A percentile compares a stretch with the other conserved stretches of the same genome.
These are phyloP conservation scores for Mesoligia furuncula DNA, from an alignment of 2,888 invertebrate genomes.

Conservation along the genomic window DNA sequence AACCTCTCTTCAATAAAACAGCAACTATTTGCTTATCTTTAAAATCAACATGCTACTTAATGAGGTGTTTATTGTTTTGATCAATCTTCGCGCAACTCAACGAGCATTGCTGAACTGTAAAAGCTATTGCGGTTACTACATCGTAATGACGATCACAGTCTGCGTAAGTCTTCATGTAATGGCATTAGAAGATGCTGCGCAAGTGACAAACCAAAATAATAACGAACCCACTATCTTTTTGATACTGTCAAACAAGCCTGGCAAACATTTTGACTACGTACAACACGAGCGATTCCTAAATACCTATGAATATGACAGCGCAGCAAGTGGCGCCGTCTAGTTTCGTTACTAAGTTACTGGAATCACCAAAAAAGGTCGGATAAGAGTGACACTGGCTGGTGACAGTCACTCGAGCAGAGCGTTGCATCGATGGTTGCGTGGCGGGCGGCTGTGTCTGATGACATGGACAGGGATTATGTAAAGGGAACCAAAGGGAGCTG, in stretches of 20 bases:
- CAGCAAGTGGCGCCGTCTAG: too few relatives aligned
- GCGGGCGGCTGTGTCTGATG: too few relatives aligned
- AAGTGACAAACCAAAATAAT: neutral
- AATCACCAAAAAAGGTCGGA: too few relatives aligned
- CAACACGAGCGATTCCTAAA: neutral
- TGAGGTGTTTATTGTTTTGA: neutral
- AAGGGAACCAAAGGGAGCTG: too few relatives aligned
- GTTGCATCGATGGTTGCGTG: too few relatives aligned
- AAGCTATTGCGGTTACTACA: constrained; percentile 1
- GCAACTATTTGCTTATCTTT: neutral
- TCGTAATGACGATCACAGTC: neutral
- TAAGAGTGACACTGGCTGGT: too few relatives aligned
- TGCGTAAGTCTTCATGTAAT: neutral
- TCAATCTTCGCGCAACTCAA: neutral
- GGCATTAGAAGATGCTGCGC: neutral
- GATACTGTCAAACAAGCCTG: neutral
- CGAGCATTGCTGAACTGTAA: constrained; percentile 2
- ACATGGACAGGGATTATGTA: too few relatives aligned
- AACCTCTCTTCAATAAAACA: neutral
- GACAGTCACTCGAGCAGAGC: too few relatives aligned
- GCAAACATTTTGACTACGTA: neutral
- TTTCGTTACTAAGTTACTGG: too few relatives aligned
- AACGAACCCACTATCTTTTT: neutral
- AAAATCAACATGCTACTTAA: neutral
- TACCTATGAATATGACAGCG: neutral